A percentile compares a stretch with the other conserved stretches of the same genome.
These are phyloP conservation scores for Luffia ferchaultella DNA, from an alignment of 2,888 invertebrate genomes.

Conservation along the genomic window DNA sequence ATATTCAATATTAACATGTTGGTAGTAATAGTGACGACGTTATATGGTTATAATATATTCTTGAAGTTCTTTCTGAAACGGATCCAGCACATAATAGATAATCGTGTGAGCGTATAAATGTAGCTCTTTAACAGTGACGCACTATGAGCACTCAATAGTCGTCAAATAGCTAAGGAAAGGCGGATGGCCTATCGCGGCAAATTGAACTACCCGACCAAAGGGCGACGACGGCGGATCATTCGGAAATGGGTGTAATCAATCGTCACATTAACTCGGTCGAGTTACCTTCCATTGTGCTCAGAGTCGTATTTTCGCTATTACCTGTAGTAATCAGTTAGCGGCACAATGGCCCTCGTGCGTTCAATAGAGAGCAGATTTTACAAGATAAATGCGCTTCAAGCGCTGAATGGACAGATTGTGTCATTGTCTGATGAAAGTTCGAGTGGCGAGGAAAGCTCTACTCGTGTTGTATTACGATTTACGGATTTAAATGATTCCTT, in stretches of 20 bases:
- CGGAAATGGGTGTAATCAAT: not conserved
- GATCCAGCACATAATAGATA: too few species aligned
- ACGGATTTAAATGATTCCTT: too few species aligned
- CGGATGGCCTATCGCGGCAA: not conserved
- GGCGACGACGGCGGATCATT: not conserved
- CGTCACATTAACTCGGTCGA: not conserved
- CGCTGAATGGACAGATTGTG: constrained; percentile 13
- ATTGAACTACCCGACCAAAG: not conserved
- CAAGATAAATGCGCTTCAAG: constrained; percentile 34
- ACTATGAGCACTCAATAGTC: not conserved
- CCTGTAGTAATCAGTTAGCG: constrained; percentile 48
- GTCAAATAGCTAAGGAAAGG: not conserved
- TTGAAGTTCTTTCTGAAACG: too few species aligned
- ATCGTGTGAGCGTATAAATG: too few species aligned
- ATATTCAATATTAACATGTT: too few species aligned
- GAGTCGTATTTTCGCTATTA: constrained; percentile 24
- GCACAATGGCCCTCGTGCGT: constrained; percentile 36
- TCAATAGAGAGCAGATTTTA: constrained; percentile 39
- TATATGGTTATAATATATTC: too few species aligned
- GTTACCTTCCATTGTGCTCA: not conserved
- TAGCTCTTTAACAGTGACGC: too few species aligned
- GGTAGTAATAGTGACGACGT: too few species aligned
- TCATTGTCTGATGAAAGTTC: not conserved
- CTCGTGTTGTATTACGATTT: too few species aligned
- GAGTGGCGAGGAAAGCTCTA: too few species aligned